phyloP scores from a whole-genome alignment of 2,113 vertebrate species.

The Colaptes auratus region DNA sequence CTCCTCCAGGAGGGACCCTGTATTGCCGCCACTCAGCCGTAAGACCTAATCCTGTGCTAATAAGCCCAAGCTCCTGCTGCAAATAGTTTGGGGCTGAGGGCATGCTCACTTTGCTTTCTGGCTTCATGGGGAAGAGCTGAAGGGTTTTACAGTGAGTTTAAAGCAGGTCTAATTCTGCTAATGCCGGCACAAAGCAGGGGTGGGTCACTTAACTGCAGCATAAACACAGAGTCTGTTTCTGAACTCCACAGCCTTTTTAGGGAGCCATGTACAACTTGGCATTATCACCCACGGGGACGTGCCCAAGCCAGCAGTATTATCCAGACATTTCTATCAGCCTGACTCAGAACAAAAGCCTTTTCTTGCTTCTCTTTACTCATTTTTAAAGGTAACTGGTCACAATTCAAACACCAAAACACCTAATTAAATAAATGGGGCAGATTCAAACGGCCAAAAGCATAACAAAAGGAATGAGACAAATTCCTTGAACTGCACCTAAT shows the following conservation, averaged over 20 bases:
- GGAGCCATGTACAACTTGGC: accelerated
- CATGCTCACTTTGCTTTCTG: background rate
- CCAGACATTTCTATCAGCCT: background rate
- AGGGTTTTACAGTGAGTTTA: background rate
- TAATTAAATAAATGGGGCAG: conserved; percentile 20
- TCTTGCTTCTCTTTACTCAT: background rate
- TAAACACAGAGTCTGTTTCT: background rate
- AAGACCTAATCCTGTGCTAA: accelerated
- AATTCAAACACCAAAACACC: background rate
- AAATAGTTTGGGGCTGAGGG: background rate
- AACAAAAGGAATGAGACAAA: conserved; percentile 66
- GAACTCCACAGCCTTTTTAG: background rate
- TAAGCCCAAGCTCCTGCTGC: background rate
- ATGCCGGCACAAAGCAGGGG: accelerated
- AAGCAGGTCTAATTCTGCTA: background rate
- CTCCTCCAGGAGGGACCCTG: background rate
- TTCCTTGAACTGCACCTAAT: conserved; percentile 45
- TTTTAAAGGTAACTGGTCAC: background rate
- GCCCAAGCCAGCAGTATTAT: background rate
- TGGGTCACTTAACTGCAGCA: background rate
- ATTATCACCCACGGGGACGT: background rate
- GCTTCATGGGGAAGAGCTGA: accelerated
- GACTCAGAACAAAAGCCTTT: background rate
- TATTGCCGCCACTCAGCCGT: background rate
- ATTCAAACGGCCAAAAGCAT: background rate